These are phyloP conservation scores for Sinocyclocheilus rhinocerous DNA, from an alignment of 2,113 vertebrate genomes.

Conservation along the genomic window DNA sequence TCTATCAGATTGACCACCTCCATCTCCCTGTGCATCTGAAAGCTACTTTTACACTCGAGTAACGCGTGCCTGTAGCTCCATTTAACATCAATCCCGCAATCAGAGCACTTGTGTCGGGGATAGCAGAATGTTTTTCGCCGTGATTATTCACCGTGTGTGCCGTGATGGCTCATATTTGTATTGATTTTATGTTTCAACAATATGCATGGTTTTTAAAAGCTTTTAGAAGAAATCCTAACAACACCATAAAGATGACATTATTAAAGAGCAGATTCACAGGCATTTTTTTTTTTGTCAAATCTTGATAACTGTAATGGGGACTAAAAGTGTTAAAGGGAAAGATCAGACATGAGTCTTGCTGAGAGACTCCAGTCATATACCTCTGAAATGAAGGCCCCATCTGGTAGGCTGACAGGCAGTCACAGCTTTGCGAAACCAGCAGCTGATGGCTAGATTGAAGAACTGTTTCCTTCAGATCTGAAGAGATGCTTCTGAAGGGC, in stretches of 20 bases:
- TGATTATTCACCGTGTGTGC: conserved; percentile 20
- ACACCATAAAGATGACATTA: not conserved
- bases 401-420: conserved; percentile 3
- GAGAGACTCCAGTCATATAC: not conserved
- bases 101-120: conserved; percentile 3
- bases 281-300: not conserved
- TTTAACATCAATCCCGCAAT: conserved; percentile 10
- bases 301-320: not conserved
- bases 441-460: conserved; percentile 27
- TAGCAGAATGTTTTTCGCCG: not conserved
- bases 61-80: not conserved
- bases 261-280: not conserved
- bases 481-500: conserved; percentile 34
- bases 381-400: conserved; percentile 33
- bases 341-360: conserved; percentile 27
- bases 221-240: conserved; percentile 4
- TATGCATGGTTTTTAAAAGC: not conserved
- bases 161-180: conserved; percentile 6
- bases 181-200: conserved; percentile 6
- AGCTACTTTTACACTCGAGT: not conserved
- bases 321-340: conserved; percentile 9
- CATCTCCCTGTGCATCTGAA: not conserved
- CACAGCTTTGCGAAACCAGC: not conserved
- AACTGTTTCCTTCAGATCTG: conserved; percentile 54
- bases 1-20: not conserved